A percentile compares a stretch with the other conserved stretches of the same genome.
phyloP scores from a whole-genome alignment of 1,140 invertebrate genomes.

The Philaenus spumarius region DNA sequence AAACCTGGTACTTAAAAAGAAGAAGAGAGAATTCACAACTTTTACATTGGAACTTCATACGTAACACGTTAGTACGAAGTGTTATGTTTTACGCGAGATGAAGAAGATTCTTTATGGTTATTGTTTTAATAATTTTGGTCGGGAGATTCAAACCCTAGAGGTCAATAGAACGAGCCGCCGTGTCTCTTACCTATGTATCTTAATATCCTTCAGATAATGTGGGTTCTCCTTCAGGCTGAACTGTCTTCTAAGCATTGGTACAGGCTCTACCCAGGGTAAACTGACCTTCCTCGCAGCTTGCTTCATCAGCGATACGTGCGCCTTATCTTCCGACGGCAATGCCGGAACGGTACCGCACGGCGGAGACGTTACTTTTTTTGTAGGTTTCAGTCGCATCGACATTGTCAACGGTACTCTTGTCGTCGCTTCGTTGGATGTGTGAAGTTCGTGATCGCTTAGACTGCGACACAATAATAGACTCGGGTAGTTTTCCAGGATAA shows the following conservation, averaged over 20 bases:
- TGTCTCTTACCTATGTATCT: conserved; percentile 47
- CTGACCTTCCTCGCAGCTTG: background rate
- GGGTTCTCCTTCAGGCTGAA: conserved; percentile 17
- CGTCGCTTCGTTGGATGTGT: conserved; percentile 20
- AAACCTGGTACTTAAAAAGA: too few species aligned
- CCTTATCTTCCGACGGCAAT: background rate
- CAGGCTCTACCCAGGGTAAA: background rate
- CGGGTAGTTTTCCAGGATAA: conserved; percentile 65
- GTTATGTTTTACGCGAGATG: too few species aligned
- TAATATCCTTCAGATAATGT: conserved; percentile 61
- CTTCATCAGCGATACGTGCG: background rate
- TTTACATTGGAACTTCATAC: too few species aligned
- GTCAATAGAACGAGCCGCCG: too few species aligned
- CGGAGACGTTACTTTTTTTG: conserved; percentile 33
- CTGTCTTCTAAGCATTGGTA: conserved; percentile 1
- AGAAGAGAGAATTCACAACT: too few species aligned
- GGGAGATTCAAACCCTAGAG: too few species aligned
- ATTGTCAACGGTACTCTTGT: conserved; percentile 49
- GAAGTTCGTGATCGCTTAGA: conserved; percentile 51
- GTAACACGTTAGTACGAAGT: too few species aligned
- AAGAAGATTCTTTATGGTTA: too few species aligned
- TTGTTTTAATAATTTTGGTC: too few species aligned
- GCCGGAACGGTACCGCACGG: background rate
- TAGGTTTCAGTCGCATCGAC: conserved; percentile 52
- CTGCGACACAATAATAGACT: conserved; percentile 55